A percentile compares a stretch with the other conserved stretches of the same genome.
Conservation (phyloP, 2,888 invertebrate genomes). For the Lapara coniferarum region DNA sequence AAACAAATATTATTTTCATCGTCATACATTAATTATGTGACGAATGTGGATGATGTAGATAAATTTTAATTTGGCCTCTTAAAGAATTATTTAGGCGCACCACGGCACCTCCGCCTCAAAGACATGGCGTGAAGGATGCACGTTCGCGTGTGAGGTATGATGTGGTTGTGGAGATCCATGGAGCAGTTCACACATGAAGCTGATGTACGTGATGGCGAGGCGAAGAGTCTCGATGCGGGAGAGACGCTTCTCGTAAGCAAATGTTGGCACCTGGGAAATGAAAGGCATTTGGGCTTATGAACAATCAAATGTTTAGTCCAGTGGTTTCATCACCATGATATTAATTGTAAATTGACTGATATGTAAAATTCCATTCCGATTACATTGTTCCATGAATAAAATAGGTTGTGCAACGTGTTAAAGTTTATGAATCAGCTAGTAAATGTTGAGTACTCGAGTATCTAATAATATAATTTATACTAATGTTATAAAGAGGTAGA, state of each 20-base stretch:
- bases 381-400: too few relatives aligned
- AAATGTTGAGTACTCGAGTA: too few relatives aligned
- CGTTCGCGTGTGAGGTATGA: conserved; percentile 57
- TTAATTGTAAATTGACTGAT: too few relatives aligned
- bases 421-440: too few relatives aligned
- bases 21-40: too few relatives aligned
- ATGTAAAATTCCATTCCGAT: too few relatives aligned
- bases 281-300: background rate
- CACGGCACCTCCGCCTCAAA: conserved; percentile 78
- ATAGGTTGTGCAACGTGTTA: too few relatives aligned
- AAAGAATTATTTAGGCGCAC: conserved; percentile 60
- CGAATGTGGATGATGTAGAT: too few relatives aligned
- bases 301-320: background rate
- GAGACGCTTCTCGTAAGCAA: conserved; percentile 97
- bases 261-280: conserved; percentile 90
- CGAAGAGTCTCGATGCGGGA: conserved; percentile 97
- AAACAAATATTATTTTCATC: too few relatives aligned
- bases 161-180: conserved; percentile 85
- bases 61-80: background rate
- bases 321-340: too few relatives aligned
- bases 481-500: too few relatives aligned
- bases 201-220: conserved; percentile 97
- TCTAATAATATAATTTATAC: too few relatives aligned
- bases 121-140: conserved; percentile 69
- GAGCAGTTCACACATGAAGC: conserved; percentile 96